Base-by-base conservation (phyloP, 2,888 invertebrate genomes). In the Scaptodrosophila latifasciaeformis region DNA sequence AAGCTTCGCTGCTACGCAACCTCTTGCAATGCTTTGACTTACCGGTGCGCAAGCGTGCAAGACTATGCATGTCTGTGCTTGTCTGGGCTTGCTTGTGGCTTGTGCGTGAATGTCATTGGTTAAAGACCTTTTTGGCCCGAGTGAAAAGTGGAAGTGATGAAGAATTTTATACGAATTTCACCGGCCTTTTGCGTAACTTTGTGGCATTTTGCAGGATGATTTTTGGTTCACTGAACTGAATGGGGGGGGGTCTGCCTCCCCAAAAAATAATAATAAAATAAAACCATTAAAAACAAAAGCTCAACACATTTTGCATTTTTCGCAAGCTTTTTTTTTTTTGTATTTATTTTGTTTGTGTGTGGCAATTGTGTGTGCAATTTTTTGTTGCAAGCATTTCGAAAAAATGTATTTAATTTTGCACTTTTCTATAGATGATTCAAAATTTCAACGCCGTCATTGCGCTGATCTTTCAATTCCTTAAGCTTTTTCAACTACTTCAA, bases 401-500 rank as follows among this genome's bases (percentile, higher is more conserved):
- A 24, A 24, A 24, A 24, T 30, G 24, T 52, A 17, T 39, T 24
- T 52, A 30, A 30, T 58, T 50, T 21, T 30, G 10, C 24, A 27
- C 17, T 37, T 55, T 57, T n/a, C n/a, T n/a, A n/a, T n/a, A n/a
- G n/a, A n/a, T n/a, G n/a, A 42, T n/a, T 21, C 2, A 4, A 37
- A 37, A 37, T 21, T 2, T 37, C 37, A 37, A 59, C 62, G 46
- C 43, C 47, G 52, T 56, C 62, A 65, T 49, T 45, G 54, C 48
- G 50, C 21, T 49, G 48, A 29, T 47, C 39, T 51, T 53, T 19
- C 27, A 39, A 60, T 66, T 66, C 66, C 66, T 66, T 67, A 67
- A 66, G 66, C 61, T 53, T 6, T 18, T 70, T 65, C 65, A 63
- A 77, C 70, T 60, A 63, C 68, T 64, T 74, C 72, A 74, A 74